These are phyloP conservation scores for Tragulus kanchil DNA, from an alignment of 2,113 vertebrate genomes.

Conservation along the genomic window DNA sequence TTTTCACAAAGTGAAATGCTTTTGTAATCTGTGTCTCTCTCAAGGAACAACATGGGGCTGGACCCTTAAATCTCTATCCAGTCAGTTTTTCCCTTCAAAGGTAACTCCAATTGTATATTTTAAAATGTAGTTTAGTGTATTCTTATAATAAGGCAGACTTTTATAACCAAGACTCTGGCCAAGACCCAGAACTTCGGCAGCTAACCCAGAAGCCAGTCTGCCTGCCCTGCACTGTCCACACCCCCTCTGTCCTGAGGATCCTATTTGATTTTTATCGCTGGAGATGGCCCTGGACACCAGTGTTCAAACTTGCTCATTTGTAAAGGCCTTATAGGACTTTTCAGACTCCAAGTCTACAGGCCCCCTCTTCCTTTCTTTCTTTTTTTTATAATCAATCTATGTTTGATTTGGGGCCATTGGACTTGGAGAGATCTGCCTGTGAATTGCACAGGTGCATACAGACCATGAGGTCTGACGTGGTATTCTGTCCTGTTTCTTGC, in stretches of 20 bases:
- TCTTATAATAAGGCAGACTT: not conserved
- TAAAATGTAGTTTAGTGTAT: not conserved
- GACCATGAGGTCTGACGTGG: too few relatives aligned
- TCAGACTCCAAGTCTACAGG: not conserved
- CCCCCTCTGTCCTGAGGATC: not conserved
- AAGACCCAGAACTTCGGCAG: not conserved
- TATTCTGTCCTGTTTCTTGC: not conserved
- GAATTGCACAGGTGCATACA: not conserved
- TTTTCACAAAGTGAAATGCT: not conserved
- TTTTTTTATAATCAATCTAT: not conserved
- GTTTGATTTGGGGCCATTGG: rapidly evolving
- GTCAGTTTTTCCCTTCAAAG: not conserved
- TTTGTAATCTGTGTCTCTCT: not conserved
- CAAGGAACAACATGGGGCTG: not conserved
- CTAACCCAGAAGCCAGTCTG: not conserved
- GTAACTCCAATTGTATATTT: not conserved
- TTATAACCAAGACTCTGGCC: not conserved
- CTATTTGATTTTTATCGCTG: not conserved
- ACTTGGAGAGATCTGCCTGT: not conserved
- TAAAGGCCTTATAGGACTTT: not conserved
- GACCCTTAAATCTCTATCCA: not conserved
- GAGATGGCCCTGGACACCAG: not conserved
- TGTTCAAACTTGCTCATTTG: not conserved
- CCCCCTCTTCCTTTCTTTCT: not conserved
- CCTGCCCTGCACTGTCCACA: not conserved